These are phyloP conservation scores for Ptychodera flava DNA, from an alignment of 35 echinoderm and acorn worm species.

Conservation along the genomic window DNA sequence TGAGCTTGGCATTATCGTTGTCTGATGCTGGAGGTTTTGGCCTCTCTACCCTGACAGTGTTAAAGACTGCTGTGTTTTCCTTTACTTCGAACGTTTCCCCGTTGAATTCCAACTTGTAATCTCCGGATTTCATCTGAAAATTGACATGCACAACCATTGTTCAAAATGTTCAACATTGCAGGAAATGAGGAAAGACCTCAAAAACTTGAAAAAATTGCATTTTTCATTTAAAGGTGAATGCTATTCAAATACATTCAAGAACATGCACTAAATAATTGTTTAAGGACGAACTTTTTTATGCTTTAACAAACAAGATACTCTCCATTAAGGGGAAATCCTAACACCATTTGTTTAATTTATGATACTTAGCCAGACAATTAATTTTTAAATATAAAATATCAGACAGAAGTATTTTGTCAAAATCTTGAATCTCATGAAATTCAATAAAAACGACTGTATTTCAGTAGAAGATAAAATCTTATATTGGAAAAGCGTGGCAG, in stretches of 20 bases:
- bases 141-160: neutral
- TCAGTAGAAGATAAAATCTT: too few relatives aligned
- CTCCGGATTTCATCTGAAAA: neutral
- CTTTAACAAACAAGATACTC: too few relatives aligned
- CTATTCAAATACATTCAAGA: neutral
- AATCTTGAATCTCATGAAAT: neutral
- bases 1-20: neutral
- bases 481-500: too few relatives aligned
- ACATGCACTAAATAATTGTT: neutral
- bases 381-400: neutral
- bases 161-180: neutral
- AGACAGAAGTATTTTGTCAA: neutral
- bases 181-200: neutral
- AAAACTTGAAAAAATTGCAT: too few relatives aligned
- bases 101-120: neutral
- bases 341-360: too few relatives aligned
- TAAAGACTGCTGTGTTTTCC: neutral
- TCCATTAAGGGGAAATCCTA: too few relatives aligned
- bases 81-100: neutral
- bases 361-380: too few relatives aligned
- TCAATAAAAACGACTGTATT: too few relatives aligned
- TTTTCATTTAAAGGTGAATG: neutral
- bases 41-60: neutral
- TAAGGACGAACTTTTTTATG: neutral
- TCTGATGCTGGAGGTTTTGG: neutral